Conservation (phyloP, 1,140 invertebrate species). For the Drosophila erecta region DNA sequence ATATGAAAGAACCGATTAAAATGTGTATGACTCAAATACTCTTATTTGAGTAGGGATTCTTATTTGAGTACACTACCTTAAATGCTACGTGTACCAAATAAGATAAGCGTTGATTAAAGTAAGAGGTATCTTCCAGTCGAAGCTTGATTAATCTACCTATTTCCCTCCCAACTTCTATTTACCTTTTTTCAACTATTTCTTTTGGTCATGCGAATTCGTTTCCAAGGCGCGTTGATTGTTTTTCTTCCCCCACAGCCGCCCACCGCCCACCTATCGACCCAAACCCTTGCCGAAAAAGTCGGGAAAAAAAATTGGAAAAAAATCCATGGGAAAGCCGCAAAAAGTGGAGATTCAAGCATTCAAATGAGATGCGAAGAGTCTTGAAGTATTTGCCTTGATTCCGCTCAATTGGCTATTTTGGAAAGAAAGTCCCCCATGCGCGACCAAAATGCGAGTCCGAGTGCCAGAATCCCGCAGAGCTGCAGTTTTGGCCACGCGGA, state of each 20-base stretch:
- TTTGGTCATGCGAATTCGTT: constrained; percentile 50
- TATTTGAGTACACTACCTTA: no score
- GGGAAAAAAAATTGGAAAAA: constrained; percentile 37
- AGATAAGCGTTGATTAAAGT: neutral
- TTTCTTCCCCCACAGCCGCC: constrained; percentile 22
- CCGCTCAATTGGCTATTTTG: constrained; percentile 49
- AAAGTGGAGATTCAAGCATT: constrained; percentile 44
- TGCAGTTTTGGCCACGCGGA: constrained; percentile 22
- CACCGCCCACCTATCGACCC: constrained; percentile 7
- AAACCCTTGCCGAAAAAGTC: neutral
- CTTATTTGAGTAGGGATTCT: no score
- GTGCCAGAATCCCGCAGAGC: constrained; percentile 42
- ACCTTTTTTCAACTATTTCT: constrained; percentile 42
- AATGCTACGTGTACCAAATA: no score
- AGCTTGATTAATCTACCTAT: neutral
- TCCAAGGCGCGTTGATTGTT: constrained; percentile 52
- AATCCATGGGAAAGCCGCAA: constrained; percentile 53
- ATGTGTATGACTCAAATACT: no score
- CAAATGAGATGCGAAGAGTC: constrained; percentile 53
- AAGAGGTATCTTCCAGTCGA: neutral
- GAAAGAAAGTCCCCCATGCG: constrained; percentile 48
- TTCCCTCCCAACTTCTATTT: constrained; percentile 27
- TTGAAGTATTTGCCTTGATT: constrained; percentile 54
- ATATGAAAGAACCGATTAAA: no score
- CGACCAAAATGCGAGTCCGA: constrained; percentile 29